Evolutionary conservation across 2,888 invertebrate species (phyloP).

Genomic region (Loripinus fragilis): DNA sequence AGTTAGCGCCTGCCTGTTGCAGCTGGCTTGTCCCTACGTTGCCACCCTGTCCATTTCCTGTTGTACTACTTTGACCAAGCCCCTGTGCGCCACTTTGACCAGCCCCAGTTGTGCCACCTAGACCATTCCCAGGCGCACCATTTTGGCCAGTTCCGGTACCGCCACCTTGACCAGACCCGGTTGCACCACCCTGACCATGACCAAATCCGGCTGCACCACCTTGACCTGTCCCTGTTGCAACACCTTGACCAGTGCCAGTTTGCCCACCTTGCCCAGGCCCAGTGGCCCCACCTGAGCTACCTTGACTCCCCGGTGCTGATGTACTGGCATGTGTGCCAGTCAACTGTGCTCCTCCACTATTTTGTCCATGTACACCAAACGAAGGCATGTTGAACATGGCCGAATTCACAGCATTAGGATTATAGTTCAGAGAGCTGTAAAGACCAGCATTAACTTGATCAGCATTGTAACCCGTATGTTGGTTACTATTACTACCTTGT

Average conservation of each 20-base stretch:
- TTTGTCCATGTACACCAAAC: background rate
- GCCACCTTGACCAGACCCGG: background rate
- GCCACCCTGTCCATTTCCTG: background rate
- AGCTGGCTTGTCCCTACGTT: background rate
- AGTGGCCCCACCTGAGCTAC: background rate
- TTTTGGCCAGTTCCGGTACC: background rate
- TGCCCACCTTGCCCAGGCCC: background rate
- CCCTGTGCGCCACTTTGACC: background rate
- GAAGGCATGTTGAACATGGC: conserved; percentile 20
- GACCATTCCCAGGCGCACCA: background rate
- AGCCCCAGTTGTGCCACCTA: background rate
- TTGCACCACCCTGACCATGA: background rate
- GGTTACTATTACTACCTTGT: background rate
- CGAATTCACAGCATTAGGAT: conserved; percentile 37
- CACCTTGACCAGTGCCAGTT: background rate
- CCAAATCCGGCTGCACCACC: background rate
- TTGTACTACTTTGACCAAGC: background rate
- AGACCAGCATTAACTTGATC: conserved; percentile 44
- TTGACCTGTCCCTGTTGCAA: background rate
- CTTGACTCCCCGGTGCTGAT: background rate
- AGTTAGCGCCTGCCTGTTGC: background rate
- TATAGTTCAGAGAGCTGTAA: conserved; percentile 35
- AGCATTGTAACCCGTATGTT: conserved; percentile 35
- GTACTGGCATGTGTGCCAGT: background rate
- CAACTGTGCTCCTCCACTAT: background rate